Base-by-base conservation (phyloP, 92 coral and sea anemone genomes). In the Isaurus tuberculatus region DNA sequence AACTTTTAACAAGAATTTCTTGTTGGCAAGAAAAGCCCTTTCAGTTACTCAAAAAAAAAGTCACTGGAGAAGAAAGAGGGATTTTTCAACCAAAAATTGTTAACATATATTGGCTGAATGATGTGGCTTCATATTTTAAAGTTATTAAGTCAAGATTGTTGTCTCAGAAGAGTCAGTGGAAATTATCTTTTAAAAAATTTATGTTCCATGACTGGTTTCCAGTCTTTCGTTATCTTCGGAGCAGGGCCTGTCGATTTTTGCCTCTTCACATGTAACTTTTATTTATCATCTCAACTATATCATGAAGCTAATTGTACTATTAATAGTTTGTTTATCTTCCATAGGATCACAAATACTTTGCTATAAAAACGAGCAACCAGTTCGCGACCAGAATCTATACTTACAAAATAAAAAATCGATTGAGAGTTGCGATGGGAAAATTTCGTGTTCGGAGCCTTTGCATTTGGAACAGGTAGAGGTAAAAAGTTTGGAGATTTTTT, bases 161-260 rank as follows among this genome's bases (percentile, higher is more conserved):
- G n/a, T n/a, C n/a, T n/a, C n/a, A n/a, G n/a, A n/a, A n/a, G n/a
- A n/a, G n/a, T n/a, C n/a, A n/a, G n/a, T n/a, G n/a, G n/a, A n/a
- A n/a, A n/a, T n/a, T n/a, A n/a, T n/a, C n/a, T n/a, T n/a, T n/a
- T n/a, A n/a, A n/a, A n/a, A n/a, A n/a, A n/a, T n/a, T n/a, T n/a
- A n/a, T 36, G 42, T 36, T 36, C 3, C 42, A 36, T 3, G 25
- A 55, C 63, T 55, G 4, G 63, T n/a, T 55, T 55, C 63, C 63
- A 55, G 63, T 55, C 63, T 19, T n/a, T 8, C 3, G 46, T 40
- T 40, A 13, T 53, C 5, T n/a, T 53, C 23, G 63, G 1, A 19
- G 23, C 9, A n/a, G n/a, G 25, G 77, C 77, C 77, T 71, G 77
- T 40, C 57, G 49, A 42, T 43, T 71, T 71, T 71, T 2, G 2